Percentiles rank a stretch among this genome's conserved stretches.
Conservation (phyloP, 2,888 invertebrate species). For the Aleiodes testaceus region DNA sequence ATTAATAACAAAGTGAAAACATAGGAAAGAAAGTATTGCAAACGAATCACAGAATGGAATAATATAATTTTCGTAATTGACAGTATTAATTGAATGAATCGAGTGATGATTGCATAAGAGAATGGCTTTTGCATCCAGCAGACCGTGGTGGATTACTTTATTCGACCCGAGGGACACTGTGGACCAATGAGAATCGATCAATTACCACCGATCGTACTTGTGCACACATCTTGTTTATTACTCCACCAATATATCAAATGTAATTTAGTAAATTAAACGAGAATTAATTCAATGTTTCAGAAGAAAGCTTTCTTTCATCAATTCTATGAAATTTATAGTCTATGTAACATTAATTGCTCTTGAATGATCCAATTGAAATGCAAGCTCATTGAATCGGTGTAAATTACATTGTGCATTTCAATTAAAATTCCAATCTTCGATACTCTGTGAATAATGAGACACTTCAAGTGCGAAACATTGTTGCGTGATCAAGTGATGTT, state of each 20-base stretch:
- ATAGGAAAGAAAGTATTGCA: no score
- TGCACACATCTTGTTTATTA: not conserved
- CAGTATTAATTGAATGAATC: slow-evolving; percentile 30
- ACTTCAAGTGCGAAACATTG: not conserved
- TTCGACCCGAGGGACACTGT: slow-evolving; percentile 25
- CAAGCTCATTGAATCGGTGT: not conserved
- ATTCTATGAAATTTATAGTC: no score
- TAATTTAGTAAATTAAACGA: not conserved
- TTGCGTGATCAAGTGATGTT: slow-evolving; percentile 22
- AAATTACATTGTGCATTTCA: not conserved
- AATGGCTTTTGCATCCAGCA: slow-evolving; percentile 15
- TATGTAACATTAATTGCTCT: not conserved
- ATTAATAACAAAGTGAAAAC: no score
- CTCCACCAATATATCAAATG: not conserved
- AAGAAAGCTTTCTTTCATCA: no score
- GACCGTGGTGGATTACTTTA: slow-evolving; percentile 26
- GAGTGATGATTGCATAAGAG: slow-evolving; percentile 27
- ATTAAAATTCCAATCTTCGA: not conserved
- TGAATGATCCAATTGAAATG: not conserved
- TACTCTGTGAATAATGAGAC: slow-evolving; percentile 9
- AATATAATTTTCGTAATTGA: not conserved
- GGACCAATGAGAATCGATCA: slow-evolving; percentile 43
- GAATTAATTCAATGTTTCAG: no score
- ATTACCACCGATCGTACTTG: slow-evolving; percentile 37
- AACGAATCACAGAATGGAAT: not conserved